Conservation (phyloP, 2,113 vertebrate genomes). For the Sceloporus tristichus region DNA sequence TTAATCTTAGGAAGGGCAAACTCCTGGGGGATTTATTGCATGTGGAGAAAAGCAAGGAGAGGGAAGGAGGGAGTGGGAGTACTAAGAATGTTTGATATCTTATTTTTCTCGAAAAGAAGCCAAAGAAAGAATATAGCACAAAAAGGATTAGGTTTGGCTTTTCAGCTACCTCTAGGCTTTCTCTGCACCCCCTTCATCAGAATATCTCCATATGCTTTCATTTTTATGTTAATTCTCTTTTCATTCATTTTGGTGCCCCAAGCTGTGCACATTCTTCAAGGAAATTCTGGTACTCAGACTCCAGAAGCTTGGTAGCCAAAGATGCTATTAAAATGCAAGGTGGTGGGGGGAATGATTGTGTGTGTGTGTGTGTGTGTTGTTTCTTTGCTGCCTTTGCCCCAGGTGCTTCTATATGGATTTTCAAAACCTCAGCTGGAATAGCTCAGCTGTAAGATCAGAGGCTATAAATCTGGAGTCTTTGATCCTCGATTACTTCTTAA, state of each 20-base stretch:
- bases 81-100: constrained; percentile 21
- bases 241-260: constrained; percentile 30
- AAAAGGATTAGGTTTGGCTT: constrained; percentile 33
- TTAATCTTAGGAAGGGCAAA: constrained; percentile 14
- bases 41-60: background rate
- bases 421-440: constrained; percentile 30
- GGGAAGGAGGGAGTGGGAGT: background rate
- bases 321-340: constrained; percentile 33
- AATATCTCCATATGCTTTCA: constrained; percentile 45
- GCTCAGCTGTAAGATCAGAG: constrained; percentile 30
- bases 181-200: background rate
- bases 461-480: constrained; percentile 30
- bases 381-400: constrained; percentile 2
- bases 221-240: constrained; percentile 48
- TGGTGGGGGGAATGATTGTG: background rate
- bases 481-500: constrained; percentile 24
- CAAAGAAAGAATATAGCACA: constrained; percentile 17
- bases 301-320: constrained; percentile 17
- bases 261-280: constrained; percentile 28
- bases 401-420: constrained; percentile 29
- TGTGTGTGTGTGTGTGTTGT: background rate
- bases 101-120: constrained; percentile 4
- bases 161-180: constrained; percentile 10
- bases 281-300: constrained; percentile 26
- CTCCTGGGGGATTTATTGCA: background rate